Evolutionary conservation across 2,113 vertebrate species (phyloP).

Genomic region (Meriones unguiculatus): DNA sequence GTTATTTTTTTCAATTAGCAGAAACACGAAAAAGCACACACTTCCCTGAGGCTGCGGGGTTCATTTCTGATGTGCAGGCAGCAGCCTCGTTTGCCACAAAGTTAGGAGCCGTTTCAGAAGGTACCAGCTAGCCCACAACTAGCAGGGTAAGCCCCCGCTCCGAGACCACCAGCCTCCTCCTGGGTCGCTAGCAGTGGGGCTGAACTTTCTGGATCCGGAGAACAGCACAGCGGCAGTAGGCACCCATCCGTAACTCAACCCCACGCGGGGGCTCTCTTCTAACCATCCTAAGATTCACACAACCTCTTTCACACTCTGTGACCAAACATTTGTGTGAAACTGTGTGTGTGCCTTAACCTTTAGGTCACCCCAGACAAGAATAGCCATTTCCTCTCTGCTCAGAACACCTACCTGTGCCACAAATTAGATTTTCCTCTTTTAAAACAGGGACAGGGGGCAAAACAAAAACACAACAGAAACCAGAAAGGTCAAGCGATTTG

Average conservation of each 20-base stretch:
- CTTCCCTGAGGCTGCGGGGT: neutral
- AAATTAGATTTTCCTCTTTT: neutral
- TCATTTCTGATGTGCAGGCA: neutral
- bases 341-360: neutral
- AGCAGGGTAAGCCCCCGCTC: neutral
- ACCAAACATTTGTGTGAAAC: neutral
- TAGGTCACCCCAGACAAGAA: neutral
- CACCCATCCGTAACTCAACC: neutral
- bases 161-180: neutral
- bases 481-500: constrained; percentile 57
- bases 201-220: constrained; percentile 35
- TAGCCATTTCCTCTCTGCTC: neutral
- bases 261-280: neutral
- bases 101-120: neutral
- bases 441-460: neutral
- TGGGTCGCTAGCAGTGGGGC: neutral
- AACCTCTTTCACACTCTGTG: neutral
- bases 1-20: constrained; percentile 66
- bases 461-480: neutral
- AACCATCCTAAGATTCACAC: neutral
- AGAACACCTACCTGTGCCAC: neutral
- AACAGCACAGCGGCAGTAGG: neutral
- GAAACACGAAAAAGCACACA: neutral
- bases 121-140: neutral
- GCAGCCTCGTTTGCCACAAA: neutral